Evolutionary conservation across 2,888 invertebrate species (phyloP).

Genomic region (Aleiodes testaceus): DNA sequence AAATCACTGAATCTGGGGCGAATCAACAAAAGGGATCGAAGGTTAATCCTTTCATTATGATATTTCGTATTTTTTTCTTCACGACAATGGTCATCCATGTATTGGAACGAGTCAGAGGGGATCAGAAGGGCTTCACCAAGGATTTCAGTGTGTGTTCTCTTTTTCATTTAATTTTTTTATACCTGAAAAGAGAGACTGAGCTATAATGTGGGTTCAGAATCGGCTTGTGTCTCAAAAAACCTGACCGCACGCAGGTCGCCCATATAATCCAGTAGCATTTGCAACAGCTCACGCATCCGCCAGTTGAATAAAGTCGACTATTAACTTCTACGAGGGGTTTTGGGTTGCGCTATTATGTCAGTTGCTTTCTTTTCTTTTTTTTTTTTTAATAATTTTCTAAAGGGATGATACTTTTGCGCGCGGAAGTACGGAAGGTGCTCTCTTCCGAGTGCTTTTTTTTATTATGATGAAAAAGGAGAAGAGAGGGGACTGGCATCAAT

Average conservation of each 20-base stretch:
- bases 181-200: conserved; percentile 10
- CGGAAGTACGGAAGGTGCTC: conserved; percentile 30
- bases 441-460: conserved; percentile 6
- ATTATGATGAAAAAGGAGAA: no score
- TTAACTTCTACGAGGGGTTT: conserved; percentile 21
- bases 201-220: conserved; percentile 8
- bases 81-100: conserved; percentile 22
- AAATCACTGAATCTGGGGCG: conserved; percentile 17
- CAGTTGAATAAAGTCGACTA: conserved; percentile 20
- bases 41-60: conserved; percentile 24
- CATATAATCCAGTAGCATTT: conserved; percentile 36
- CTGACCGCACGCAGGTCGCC: conserved; percentile 27
- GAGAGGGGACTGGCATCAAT: conserved; percentile 20
- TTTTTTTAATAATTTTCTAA: not conserved
- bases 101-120: conserved; percentile 4
- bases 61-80: not conserved
- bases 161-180: conserved; percentile 5
- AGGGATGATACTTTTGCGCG: conserved; percentile 16
- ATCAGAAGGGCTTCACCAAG: conserved; percentile 10
- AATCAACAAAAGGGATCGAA: conserved; percentile 19
- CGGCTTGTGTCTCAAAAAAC: conserved; percentile 8
- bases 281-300: conserved; percentile 31
- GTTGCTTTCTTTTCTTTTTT: not conserved
- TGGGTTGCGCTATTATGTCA: conserved; percentile 7
- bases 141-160: not conserved